Conservation (phyloP, 2,888 invertebrate species). For the Stenodema calcarata region DNA sequence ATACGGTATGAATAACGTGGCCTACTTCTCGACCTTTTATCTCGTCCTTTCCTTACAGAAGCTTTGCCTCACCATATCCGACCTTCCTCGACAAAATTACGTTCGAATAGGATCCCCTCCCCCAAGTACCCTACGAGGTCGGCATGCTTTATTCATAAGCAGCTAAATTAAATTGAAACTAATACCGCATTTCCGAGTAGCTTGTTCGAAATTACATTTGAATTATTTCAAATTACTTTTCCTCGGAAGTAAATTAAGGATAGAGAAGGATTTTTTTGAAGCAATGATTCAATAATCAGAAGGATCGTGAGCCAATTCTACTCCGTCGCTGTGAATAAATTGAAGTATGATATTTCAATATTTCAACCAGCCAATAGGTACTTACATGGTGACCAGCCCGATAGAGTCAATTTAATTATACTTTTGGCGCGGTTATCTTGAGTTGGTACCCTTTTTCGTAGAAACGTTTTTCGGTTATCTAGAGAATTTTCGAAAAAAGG, state of each 20-base stretch:
- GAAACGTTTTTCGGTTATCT: no score
- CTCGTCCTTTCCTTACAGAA: background rate
- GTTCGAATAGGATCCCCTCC: background rate
- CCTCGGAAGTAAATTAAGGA: background rate
- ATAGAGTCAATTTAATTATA: no score
- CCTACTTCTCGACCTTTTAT: background rate
- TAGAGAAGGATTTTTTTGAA: no score
- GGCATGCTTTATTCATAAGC: background rate
- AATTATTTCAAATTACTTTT: background rate
- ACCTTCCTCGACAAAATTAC: background rate
- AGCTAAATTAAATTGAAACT: background rate
- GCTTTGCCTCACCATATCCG: background rate
- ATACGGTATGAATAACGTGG: background rate
- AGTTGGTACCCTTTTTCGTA: no score
- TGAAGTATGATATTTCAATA: no score
- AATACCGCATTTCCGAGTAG: background rate
- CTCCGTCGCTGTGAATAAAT: no score
- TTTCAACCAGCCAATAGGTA: no score
- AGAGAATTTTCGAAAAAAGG: no score
- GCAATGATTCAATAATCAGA: no score
- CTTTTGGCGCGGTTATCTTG: no score
- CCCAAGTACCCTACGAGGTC: background rate
- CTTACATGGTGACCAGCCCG: no score
- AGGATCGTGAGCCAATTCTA: no score
- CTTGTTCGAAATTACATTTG: background rate